Percentiles rank a stretch among this genome's conserved stretches.
Conservation (phyloP, 2,797 vertebrate genomes). For the Labeo calbasu region DNA sequence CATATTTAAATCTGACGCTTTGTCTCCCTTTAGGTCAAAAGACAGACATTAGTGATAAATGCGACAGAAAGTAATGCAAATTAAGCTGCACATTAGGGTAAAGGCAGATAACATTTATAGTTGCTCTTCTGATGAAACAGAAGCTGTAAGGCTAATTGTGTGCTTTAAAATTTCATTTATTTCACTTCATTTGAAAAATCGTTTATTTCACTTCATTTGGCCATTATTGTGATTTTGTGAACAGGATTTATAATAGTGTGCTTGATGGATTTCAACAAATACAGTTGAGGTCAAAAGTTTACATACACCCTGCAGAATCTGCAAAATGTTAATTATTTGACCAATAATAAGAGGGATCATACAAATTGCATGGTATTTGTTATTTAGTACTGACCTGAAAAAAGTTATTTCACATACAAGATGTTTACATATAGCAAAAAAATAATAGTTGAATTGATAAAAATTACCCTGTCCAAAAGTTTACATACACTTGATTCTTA, state of each 20-base stretch:
- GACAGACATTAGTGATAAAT: constrained; percentile 5
- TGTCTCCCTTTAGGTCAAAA: constrained; percentile 2
- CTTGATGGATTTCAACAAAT: neutral
- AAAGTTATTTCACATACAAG: no score
- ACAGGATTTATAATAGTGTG: neutral
- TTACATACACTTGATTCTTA: no score
- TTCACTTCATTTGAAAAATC: neutral
- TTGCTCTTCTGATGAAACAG: neutral
- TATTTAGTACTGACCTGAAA: no score
- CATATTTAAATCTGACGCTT: neutral
- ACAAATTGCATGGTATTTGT: no score
- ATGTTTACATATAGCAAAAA: no score
- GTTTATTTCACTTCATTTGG: constrained; percentile 3
- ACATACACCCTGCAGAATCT: no score
- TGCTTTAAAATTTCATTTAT: neutral
- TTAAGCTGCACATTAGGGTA: constrained; percentile 11
- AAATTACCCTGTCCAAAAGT: no score
- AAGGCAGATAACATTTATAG: constrained; percentile 3
- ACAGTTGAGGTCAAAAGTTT: no score
- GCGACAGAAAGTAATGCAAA: constrained; percentile 4
- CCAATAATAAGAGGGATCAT: no score
- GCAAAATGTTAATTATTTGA: no score
- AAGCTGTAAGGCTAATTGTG: neutral
- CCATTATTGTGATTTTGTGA: neutral
- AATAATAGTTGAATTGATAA: no score